Evolutionary conservation across 2,113 vertebrate genomes (phyloP).

Genomic region (Oryzias melastigma): DNA sequence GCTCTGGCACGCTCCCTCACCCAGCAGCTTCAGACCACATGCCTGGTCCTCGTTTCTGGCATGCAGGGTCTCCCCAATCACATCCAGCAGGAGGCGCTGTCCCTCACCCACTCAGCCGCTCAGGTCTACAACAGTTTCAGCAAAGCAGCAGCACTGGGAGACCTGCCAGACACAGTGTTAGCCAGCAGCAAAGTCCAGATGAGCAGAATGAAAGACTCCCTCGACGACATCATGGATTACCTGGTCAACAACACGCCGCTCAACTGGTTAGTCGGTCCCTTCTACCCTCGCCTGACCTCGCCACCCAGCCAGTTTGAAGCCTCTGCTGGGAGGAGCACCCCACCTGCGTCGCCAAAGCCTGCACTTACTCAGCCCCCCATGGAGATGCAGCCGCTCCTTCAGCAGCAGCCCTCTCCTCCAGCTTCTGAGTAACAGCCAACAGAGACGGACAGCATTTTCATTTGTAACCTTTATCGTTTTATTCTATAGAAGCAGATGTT

Average conservation of each 20-base stretch:
- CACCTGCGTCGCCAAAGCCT: slow-evolving; percentile 21
- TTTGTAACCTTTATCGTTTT: no score
- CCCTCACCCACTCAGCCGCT: slow-evolving; percentile 75
- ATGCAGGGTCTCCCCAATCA: slow-evolving; percentile 86
- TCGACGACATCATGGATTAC: slow-evolving; percentile 91
- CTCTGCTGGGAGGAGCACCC: slow-evolving; percentile 10
- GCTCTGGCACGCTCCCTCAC: slow-evolving; percentile 82
- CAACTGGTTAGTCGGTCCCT: slow-evolving; percentile 95
- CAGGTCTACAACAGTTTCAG: slow-evolving; percentile 81
- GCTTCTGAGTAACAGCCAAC: not conserved
- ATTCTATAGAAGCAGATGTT: no score
- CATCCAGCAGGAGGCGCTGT: slow-evolving; percentile 83
- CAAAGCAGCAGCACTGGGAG: slow-evolving; percentile 74
- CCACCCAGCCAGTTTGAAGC: rapidly evolving
- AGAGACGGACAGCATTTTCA: no score
- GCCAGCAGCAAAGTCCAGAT: slow-evolving; percentile 81
- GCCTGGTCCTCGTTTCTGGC: slow-evolving; percentile 79
- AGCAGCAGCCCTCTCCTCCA: not conserved
- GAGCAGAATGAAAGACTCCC: slow-evolving; percentile 82
- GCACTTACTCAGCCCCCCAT: not conserved
- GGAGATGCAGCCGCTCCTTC: slow-evolving; percentile 50
- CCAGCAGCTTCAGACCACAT: slow-evolving; percentile 91
- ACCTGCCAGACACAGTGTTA: slow-evolving; percentile 82
- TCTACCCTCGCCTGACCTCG: slow-evolving; percentile 73
- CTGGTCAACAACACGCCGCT: slow-evolving; percentile 94